Evolutionary conservation across 1,140 invertebrate species (phyloP).

Genomic region (Papilio dardanus): DNA sequence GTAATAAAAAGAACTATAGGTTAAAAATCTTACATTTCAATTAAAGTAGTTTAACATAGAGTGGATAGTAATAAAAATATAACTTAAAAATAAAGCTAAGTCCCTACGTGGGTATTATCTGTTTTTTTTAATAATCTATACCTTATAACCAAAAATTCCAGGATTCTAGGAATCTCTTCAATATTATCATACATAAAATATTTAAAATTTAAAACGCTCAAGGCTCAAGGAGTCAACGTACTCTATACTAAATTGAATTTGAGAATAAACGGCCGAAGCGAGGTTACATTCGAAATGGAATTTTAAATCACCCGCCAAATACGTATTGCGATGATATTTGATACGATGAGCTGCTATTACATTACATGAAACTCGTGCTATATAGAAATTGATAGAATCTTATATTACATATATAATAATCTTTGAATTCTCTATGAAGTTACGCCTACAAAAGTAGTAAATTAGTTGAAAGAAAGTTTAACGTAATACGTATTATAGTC

Average conservation of each 20-base stretch:
- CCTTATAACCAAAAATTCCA: not conserved
- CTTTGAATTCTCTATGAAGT: not conserved
- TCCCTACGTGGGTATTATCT: not conserved
- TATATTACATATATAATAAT: not conserved
- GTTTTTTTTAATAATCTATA: not conserved
- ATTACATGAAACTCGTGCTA: not conserved
- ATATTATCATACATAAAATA: conserved; percentile 25
- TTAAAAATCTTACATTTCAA: no score
- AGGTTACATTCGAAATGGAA: conserved; percentile 20
- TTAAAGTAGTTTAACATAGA: no score
- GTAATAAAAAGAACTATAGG: no score
- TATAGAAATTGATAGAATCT: not conserved
- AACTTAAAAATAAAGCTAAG: no score
- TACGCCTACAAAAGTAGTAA: no score
- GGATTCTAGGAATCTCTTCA: conserved; percentile 1
- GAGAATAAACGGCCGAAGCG: conserved; percentile 25
- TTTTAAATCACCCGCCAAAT: conserved; percentile 13
- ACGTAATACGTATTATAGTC: no score
- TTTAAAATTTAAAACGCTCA: conserved; percentile 47
- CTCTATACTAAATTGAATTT: conserved; percentile 38
- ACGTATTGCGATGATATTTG: conserved; percentile 14
- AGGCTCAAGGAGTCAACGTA: conserved; percentile 52
- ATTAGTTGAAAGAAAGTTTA: no score
- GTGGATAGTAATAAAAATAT: no score
- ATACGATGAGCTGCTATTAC: not conserved